These are phyloP conservation scores for Leucania comma DNA, from an alignment of 2,888 invertebrate species.

Conservation along the genomic window DNA sequence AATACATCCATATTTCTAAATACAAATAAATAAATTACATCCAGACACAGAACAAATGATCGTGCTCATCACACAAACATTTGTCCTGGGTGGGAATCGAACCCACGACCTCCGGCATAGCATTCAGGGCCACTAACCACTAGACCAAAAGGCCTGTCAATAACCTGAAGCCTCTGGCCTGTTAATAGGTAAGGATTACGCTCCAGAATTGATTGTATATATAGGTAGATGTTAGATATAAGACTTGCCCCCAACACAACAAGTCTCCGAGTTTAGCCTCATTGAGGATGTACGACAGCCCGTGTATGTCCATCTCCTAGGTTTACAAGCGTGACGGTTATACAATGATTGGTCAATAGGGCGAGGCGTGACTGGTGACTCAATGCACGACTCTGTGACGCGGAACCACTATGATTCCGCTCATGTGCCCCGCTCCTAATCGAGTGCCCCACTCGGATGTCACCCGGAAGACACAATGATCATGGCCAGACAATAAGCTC, in stretches of 20 bases:
- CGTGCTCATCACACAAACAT: no score
- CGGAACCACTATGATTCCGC: slow-evolving; percentile 45
- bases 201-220: background rate
- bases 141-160: no score
- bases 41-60: no score
- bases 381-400: slow-evolving; percentile 25
- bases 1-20: no score
- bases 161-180: no score
- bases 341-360: slow-evolving; percentile 37
- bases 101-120: no score
- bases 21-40: no score
- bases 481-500: slow-evolving; percentile 53
- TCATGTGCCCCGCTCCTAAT: slow-evolving; percentile 52
- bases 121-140: no score
- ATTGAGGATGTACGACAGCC: background rate
- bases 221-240: background rate
- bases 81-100: no score
- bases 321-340: slow-evolving; percentile 29
- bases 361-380: slow-evolving; percentile 45
- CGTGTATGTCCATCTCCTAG: background rate
- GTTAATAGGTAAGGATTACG: no score
- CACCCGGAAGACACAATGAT: slow-evolving; percentile 56
- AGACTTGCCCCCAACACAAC: background rate
- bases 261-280: background rate
- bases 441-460: slow-evolving; percentile 47